Conservation (phyloP, 1,140 invertebrate species). For the Solenopsis invicta region DNA sequence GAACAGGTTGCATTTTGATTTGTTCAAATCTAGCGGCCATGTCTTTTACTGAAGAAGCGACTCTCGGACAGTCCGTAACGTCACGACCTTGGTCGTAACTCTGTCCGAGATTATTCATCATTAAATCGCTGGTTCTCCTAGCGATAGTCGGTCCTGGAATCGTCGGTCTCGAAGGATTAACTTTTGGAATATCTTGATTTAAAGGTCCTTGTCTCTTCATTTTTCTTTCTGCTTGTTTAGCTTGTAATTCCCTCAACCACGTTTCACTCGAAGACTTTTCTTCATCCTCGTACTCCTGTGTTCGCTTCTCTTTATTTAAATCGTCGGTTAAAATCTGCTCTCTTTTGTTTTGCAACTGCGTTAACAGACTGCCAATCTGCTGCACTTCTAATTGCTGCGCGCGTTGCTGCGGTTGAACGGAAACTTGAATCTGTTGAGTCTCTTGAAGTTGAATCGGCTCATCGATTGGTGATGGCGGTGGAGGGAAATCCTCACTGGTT, state of each 20-base stretch:
- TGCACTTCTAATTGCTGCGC: slow-evolving; percentile 78
- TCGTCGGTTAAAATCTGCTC: slow-evolving; percentile 90
- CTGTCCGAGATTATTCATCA: slow-evolving; percentile 80
- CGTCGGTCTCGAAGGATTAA: slow-evolving; percentile 63
- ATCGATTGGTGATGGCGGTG: slow-evolving; percentile 93
- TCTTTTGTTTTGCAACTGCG: slow-evolving; percentile 92
- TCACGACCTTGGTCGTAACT: slow-evolving; percentile 80
- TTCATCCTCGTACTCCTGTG: slow-evolving; percentile 78
- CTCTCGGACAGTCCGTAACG: slow-evolving; percentile 82
- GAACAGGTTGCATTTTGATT: slow-evolving; percentile 82
- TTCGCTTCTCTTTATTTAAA: slow-evolving; percentile 79
- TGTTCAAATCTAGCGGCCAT: slow-evolving; percentile 94
- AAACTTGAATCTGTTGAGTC: slow-evolving; percentile 65
- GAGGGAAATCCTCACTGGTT: slow-evolving; percentile 95
- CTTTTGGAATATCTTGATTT: slow-evolving; percentile 81
- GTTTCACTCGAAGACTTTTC: slow-evolving; percentile 88
- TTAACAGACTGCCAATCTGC: slow-evolving; percentile 89
- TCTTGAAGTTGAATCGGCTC: slow-evolving; percentile 87
- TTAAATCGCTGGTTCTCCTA: slow-evolving; percentile 83
- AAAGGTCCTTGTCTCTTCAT: slow-evolving; percentile 85
- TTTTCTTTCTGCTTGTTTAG: slow-evolving; percentile 91
- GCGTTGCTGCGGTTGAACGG: slow-evolving; percentile 36
- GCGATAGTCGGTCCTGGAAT: slow-evolving; percentile 75
- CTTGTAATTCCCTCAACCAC: slow-evolving; percentile 93
- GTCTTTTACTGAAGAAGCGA: slow-evolving; percentile 90